Percentiles rank a stretch among this genome's conserved stretches.
These are phyloP conservation scores for Syngnathus typhle DNA, from an alignment of 2,113 vertebrate species.

Conservation along the genomic window DNA sequence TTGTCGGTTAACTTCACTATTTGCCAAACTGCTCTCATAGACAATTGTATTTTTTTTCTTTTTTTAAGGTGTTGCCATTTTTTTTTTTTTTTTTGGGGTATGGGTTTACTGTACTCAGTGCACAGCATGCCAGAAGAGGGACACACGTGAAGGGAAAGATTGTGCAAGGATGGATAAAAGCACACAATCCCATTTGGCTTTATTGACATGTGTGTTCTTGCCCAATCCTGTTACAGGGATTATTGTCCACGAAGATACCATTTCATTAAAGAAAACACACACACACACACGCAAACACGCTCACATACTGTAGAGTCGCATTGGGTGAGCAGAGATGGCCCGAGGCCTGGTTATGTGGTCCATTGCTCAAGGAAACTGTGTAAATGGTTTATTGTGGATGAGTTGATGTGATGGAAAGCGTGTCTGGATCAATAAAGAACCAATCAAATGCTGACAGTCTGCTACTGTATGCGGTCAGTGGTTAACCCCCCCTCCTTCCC, in stretches of 20 bases:
- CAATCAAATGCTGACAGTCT: conserved; percentile 72
- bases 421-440: conserved; percentile 76
- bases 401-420: conserved; percentile 78
- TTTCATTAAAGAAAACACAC: conserved; percentile 78
- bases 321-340: conserved; percentile 59
- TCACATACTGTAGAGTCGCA: conserved; percentile 49
- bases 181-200: conserved; percentile 74
- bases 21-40: no score
- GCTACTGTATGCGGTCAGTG: conserved; percentile 66
- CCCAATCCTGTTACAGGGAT: conserved; percentile 76
- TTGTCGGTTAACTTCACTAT: no score
- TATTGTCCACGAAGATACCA: conserved; percentile 75
- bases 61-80: background rate
- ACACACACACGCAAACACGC: conserved; percentile 35
- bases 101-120: background rate
- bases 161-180: conserved; percentile 71
- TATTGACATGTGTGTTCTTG: conserved; percentile 76
- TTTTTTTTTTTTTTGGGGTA: background rate
- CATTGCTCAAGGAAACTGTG: conserved; percentile 72
- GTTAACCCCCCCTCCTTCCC: conserved; percentile 37
- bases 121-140: background rate
- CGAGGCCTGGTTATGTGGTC: conserved; percentile 71
- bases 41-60: no score
- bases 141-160: conserved; percentile 5
- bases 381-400: conserved; percentile 83